phyloP scores from a whole-genome alignment of 2,888 invertebrate genomes.

The Aquatica leii region DNA sequence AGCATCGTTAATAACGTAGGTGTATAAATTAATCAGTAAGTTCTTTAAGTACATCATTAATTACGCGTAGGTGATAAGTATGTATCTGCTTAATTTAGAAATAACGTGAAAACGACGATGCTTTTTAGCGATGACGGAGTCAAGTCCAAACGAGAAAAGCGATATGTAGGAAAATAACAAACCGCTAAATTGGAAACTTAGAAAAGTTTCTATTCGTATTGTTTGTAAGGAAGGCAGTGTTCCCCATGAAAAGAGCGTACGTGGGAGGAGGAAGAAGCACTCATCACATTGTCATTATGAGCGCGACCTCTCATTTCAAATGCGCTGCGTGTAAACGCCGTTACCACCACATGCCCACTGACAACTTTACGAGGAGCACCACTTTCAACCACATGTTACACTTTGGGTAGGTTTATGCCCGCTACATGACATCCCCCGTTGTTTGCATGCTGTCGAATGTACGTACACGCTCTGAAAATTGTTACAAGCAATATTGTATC shows the following conservation, averaged over 20 bases:
- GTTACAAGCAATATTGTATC: conserved; percentile 42
- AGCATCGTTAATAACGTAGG: no score
- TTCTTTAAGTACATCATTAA: no score
- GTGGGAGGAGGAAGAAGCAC: conserved; percentile 39
- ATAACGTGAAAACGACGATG: no score
- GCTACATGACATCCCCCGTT: conserved; percentile 59
- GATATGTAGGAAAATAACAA: no score
- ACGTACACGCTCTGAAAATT: conserved; percentile 36
- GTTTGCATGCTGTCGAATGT: conserved; percentile 41
- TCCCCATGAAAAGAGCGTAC: conserved; percentile 21
- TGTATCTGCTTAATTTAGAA: no score
- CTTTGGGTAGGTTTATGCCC: conserved; percentile 61
- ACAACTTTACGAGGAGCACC: conserved; percentile 63
- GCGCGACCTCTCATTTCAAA: conserved; percentile 58
- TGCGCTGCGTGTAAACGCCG: conserved; percentile 59
- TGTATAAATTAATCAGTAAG: no score
- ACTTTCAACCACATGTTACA: conserved; percentile 63
- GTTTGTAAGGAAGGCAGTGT: conserved; percentile 23
- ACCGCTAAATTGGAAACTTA: not conserved
- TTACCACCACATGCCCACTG: conserved; percentile 62
- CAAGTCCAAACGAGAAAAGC: no score
- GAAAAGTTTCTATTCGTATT: conserved; percentile 9
- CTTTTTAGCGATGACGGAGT: no score
- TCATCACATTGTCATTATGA: conserved; percentile 60
- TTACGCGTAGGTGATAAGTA: no score